Evolutionary conservation across 2,888 invertebrate species (phyloP).

Genomic region (Rhopalosiphum nymphaeae): DNA sequence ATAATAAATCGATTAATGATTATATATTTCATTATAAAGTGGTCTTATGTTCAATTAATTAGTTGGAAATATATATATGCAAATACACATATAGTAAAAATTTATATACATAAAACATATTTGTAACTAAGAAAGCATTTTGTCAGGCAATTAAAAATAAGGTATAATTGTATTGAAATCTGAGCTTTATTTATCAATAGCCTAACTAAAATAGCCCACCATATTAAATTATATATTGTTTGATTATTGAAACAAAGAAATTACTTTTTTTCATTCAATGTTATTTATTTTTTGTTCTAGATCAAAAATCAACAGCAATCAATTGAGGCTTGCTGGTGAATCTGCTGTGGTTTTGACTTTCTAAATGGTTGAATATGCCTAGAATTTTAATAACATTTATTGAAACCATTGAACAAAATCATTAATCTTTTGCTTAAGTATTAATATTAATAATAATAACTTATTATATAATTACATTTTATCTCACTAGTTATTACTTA

Average conservation of each 20-base stretch:
- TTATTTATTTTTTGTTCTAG: conserved; percentile 27
- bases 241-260: neutral
- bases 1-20: neutral
- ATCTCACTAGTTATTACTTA: conserved; percentile 37
- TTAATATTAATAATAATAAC: conserved; percentile 39
- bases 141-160: neutral
- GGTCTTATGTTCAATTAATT: neutral
- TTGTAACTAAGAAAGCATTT: neutral
- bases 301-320: conserved; percentile 25
- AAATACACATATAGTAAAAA: too few relatives aligned
- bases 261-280: neutral
- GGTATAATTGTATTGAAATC: neutral
- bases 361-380: conserved; percentile 12
- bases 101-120: neutral
- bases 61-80: neutral
- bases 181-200: neutral
- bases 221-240: neutral
- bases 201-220: neutral
- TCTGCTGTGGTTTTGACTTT: conserved; percentile 52
- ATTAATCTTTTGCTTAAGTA: conserved; percentile 30
- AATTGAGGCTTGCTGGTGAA: conserved; percentile 38
- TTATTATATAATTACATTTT: neutral
- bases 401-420: conserved; percentile 20
- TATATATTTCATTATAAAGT: neutral
- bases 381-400: neutral